phyloP scores from a whole-genome alignment of 2,113 vertebrate species.

The Ptilonorhynchus violaceus region DNA sequence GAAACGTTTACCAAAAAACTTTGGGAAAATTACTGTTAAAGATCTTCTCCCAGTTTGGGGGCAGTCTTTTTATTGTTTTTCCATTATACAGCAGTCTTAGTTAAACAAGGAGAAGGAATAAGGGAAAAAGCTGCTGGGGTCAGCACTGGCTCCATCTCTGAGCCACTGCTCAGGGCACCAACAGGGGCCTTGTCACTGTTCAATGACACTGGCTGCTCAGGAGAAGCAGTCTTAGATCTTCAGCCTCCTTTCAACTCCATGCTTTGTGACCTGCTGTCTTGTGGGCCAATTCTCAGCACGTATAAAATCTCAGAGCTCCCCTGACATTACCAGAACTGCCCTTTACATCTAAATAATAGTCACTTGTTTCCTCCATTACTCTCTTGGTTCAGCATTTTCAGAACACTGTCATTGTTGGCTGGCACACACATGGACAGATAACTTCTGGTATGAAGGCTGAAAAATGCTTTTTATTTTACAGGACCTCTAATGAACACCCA shows the following conservation, averaged over 20 bases:
- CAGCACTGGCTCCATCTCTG: neutral
- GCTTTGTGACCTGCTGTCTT: neutral
- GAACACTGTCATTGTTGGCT: neutral
- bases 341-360: neutral
- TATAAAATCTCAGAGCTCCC: neutral
- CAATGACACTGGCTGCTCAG: neutral
- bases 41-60: neutral
- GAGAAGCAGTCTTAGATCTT: neutral
- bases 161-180: neutral
- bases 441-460: neutral
- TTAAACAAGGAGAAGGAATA: neutral
- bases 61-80: neutral
- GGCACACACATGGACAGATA: neutral
- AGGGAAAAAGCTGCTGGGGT: neutral
- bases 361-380: neutral
- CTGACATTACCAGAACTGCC: neutral
- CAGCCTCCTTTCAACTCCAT: neutral
- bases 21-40: neutral
- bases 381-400: neutral
- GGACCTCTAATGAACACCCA: neutral
- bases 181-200: fast-evolving
- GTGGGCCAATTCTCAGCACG: neutral
- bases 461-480: neutral
- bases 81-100: neutral
- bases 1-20: neutral